These are phyloP conservation scores for Apteryx owenii DNA, from an alignment of 2,113 vertebrate species.

Conservation along the genomic window DNA sequence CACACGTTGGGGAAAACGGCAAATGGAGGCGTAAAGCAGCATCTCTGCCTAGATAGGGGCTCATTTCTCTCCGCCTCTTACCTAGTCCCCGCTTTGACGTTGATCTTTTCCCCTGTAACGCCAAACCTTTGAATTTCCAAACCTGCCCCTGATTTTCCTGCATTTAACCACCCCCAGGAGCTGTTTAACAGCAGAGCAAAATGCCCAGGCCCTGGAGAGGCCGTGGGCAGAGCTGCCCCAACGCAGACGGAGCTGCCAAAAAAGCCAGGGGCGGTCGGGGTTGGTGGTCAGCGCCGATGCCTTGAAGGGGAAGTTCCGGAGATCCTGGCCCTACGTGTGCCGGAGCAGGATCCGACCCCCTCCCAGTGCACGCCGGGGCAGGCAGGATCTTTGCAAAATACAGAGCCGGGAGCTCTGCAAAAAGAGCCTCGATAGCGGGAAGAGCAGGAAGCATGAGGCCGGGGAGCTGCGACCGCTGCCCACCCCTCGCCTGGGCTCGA, in stretches of 20 bases:
- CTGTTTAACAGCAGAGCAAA: fast-evolving
- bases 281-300: too few species aligned
- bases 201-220: fast-evolving
- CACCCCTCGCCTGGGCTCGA: too few species aligned
- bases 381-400: background rate
- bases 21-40: background rate
- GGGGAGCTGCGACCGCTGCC: too few species aligned
- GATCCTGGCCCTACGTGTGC: too few species aligned
- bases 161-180: background rate
- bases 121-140: background rate
- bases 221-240: too few species aligned
- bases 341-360: background rate
- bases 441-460: too few species aligned
- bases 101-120: background rate
- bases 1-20: fast-evolving
- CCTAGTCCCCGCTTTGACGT: background rate
- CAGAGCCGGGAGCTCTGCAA: too few species aligned
- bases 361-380: too few species aligned
- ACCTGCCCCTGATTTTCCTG: background rate
- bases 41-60: background rate
- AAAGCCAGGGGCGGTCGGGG: too few species aligned
- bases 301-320: too few species aligned
- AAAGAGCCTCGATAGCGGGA: too few species aligned
- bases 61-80: fast-evolving
- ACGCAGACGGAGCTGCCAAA: too few species aligned